phyloP scores from a whole-genome alignment of 2,113 vertebrate genomes.

The Blennius ocellaris region DNA sequence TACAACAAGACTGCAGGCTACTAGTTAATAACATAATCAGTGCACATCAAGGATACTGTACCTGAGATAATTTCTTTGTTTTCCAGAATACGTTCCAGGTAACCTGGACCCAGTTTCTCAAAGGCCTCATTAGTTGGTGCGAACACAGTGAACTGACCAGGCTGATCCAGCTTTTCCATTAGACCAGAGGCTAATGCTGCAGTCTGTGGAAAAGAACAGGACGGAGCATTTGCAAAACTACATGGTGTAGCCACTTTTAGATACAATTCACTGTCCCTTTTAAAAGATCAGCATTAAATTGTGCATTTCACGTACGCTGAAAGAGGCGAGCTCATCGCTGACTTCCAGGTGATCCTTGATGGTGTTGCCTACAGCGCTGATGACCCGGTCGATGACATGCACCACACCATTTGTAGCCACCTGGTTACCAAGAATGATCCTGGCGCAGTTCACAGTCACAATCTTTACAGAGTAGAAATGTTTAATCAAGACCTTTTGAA shows the following conservation, averaged over 20 bases:
- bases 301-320: slow-evolving; percentile 82
- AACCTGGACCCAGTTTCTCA: slow-evolving; percentile 81
- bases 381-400: slow-evolving; percentile 93
- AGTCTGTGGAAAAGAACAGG: slow-evolving; percentile 75
- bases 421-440: slow-evolving; percentile 94
- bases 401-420: slow-evolving; percentile 97
- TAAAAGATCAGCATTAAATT: not conserved
- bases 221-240: not conserved
- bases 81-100: slow-evolving; percentile 87
- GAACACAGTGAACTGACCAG: slow-evolving; percentile 94
- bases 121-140: slow-evolving; percentile 95
- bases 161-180: slow-evolving; percentile 84
- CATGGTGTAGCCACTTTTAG: not conserved
- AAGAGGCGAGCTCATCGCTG: slow-evolving; percentile 86
- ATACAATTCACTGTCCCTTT: not conserved
- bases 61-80: slow-evolving; percentile 90
- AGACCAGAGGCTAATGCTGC: slow-evolving; percentile 84
- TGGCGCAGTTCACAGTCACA: slow-evolving; percentile 97
- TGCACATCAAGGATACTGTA: slow-evolving; percentile 57
- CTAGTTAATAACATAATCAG: not conserved
- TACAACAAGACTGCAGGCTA: not conserved
- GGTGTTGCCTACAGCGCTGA: slow-evolving; percentile 85
- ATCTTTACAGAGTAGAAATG: slow-evolving; percentile 79
- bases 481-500: not conserved
- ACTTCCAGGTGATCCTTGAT: slow-evolving; percentile 89